These are phyloP conservation scores for Enteromius treurensis DNA, from an alignment of 2,797 vertebrate species.

Conservation along the genomic window DNA sequence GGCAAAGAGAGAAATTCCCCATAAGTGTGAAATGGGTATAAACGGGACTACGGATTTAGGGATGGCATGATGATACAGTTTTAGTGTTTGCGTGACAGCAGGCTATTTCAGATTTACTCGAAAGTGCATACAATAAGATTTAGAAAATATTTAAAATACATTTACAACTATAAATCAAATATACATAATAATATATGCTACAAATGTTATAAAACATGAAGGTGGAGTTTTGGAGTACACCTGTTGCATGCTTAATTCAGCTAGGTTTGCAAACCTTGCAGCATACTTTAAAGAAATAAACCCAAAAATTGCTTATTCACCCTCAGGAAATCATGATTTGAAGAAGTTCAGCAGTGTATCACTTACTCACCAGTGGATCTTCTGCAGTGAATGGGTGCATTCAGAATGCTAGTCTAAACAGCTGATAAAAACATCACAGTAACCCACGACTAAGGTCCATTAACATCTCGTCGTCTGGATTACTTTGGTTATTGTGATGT, in stretches of 20 bases:
- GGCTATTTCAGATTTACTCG: neutral
- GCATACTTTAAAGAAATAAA: neutral
- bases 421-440: neutral
- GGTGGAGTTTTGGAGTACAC: neutral
- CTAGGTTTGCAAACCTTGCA: neutral
- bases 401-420: neutral
- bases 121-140: neutral
- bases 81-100: neutral
- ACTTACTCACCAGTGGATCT: neutral
- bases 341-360: neutral
- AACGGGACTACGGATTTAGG: neutral
- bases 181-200: neutral
- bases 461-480: neutral
- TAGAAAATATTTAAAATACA: neutral
- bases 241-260: neutral
- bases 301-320: neutral
- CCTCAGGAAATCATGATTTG: no score
- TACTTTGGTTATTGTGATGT: no score
- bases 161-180: neutral
- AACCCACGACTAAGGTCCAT: neutral
- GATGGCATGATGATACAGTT: neutral
- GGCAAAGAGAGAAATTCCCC: conserved; percentile 19
- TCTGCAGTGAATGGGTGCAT: neutral
- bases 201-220: neutral
- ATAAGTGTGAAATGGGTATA: neutral